Conservation (phyloP, 2,888 invertebrate species). For the Melipona bicolor region DNA sequence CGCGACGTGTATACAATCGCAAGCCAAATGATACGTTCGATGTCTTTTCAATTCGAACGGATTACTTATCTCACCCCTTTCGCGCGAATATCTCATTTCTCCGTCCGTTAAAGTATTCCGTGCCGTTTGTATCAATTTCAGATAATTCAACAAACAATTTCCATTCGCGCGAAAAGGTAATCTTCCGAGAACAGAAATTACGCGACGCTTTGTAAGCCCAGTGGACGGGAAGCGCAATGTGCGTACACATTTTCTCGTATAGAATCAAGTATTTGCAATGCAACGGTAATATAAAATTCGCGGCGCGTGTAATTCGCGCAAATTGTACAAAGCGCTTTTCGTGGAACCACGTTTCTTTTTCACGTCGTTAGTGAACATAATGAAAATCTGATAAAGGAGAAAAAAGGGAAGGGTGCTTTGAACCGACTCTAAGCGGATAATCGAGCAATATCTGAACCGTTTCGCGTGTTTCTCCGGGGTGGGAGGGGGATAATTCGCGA, state of each 20-base stretch:
- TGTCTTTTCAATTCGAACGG: not conserved
- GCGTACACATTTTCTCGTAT: not conserved
- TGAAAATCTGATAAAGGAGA: not conserved
- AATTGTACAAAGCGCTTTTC: not conserved
- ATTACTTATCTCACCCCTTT: too few species aligned
- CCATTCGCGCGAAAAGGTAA: too few species aligned
- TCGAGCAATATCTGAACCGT: conserved; percentile 7
- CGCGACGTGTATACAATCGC: too few species aligned
- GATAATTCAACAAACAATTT: not conserved
- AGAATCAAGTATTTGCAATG: not conserved
- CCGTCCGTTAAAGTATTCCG: not conserved
- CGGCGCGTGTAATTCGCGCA: not conserved
- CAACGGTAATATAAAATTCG: not conserved
- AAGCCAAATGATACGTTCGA: not conserved
- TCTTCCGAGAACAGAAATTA: not conserved
- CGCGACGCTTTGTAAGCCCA: not conserved
- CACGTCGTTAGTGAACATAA: not conserved
- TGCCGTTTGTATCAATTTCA: not conserved
- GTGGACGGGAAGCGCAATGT: not conserved
- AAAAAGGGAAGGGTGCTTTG: not conserved
- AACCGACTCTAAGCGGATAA: conserved; percentile 21
- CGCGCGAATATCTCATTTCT: not conserved
- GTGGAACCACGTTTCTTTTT: not conserved
- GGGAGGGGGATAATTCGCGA: conserved; percentile 47
- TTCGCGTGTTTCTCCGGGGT: not conserved